Evolutionary conservation across 2,888 invertebrate genomes (phyloP), one percentile per base, ranked within the genome.

Genomic region (Orthosia gothica): DNA sequence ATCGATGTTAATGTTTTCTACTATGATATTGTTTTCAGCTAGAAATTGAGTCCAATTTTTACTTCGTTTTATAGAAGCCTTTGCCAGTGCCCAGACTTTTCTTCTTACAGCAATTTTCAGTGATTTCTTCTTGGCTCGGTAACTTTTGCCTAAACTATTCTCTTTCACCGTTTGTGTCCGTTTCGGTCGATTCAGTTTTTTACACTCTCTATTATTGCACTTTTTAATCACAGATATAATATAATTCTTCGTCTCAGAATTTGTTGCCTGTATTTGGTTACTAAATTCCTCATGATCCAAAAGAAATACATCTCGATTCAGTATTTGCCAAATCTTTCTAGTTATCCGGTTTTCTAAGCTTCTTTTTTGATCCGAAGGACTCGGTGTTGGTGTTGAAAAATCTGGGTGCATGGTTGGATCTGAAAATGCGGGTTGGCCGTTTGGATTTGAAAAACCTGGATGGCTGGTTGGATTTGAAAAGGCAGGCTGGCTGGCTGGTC

Each of bases 1-100:
- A 71, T 91, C 90, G 63, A 91, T 89, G 49, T 91, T 92, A 40
- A 92, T 87, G 62, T 89, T 89, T 45, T 92, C 90, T 47, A 91
- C 79, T 69, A 89, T 71, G 58, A 91, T 90, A 54, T 87, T 71
- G 59, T 91, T 91, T 18, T 89, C 89, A 64, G 81, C 81, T 47
- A 90, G 63, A 49, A 91, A 74, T 52, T 79, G 62, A 68, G 66
- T 84, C 88, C 86, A 90, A 49, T 86, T 76, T 63, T 83, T 73
- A 62, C 88, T 91, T 67, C 75, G 71, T 82, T 85, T 89, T n/a
- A 91, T 86, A 15, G 85, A 76, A 54, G 69, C 82, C 70, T 91
- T 92, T 16, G 90, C 86, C 82, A 84, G 82, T 50, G 84, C 76
- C 92, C 91, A 92, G 18, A 91, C 71, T 45, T 86, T 84, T 78